Percentiles rank a stretch among this genome's conserved stretches.
Evolutionary conservation across 2,797 vertebrate species (phyloP).

Genomic region (Ambastaia sidthimunki): DNA sequence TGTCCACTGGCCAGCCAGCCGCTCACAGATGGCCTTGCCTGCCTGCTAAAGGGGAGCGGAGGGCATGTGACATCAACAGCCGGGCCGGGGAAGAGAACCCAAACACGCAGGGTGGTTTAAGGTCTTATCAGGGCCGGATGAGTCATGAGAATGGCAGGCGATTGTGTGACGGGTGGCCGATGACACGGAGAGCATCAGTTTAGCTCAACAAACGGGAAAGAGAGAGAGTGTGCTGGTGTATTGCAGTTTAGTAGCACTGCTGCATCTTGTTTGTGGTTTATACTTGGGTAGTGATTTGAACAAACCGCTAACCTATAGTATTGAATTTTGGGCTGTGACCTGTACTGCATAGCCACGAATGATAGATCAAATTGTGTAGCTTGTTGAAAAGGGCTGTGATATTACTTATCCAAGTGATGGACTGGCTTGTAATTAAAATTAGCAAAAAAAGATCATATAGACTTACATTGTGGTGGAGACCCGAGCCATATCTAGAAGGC

Average conservation of each 20-base stretch:
- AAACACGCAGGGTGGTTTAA: slow-evolving; percentile 34
- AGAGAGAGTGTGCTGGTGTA: neutral
- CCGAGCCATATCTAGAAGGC: no score
- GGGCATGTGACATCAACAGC: slow-evolving; percentile 38
- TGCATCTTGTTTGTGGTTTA: neutral
- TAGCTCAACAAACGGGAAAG: neutral
- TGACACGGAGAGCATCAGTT: slow-evolving; percentile 25
- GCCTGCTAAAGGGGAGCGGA: slow-evolving; percentile 8
- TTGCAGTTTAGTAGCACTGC: neutral
- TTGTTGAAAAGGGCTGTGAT: neutral
- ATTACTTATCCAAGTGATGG: no score
- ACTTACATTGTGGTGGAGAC: no score
- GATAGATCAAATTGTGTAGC: neutral
- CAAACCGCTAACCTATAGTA: neutral
- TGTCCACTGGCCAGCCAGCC: neutral
- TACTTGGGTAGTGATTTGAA: neutral
- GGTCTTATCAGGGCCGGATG: slow-evolving; percentile 39
- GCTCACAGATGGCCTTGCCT: slow-evolving; percentile 38
- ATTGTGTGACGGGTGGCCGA: neutral
- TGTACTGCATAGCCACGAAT: neutral
- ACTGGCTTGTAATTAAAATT: no score
- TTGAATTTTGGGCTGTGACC: neutral
- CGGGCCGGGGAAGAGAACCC: slow-evolving; percentile 25
- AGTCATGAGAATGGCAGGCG: slow-evolving; percentile 38
- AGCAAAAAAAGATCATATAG: no score